Evolutionary conservation across 2,888 invertebrate genomes (phyloP).

Genomic region (Tillus elongatus): DNA sequence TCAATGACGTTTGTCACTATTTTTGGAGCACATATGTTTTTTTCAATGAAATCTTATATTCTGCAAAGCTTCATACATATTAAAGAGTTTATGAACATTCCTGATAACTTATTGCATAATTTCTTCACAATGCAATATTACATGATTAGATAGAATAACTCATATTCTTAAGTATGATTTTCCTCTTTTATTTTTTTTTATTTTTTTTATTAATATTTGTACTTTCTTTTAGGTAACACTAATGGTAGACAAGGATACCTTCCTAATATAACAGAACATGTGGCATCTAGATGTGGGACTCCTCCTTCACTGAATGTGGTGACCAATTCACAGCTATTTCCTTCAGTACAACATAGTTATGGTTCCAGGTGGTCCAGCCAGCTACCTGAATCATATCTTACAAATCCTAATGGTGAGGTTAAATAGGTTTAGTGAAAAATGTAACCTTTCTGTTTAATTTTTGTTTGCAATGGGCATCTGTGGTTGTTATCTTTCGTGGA

Average conservation of each 20-base stretch:
- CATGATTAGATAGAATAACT: too few relatives aligned
- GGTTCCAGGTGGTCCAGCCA: constrained; percentile 57
- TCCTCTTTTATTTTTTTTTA: constrained; percentile 4
- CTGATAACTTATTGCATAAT: too few relatives aligned
- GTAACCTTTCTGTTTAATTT: too few relatives aligned
- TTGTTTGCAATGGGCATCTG: too few relatives aligned
- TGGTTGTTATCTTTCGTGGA: too few relatives aligned
- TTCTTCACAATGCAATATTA: too few relatives aligned
- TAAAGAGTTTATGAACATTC: too few relatives aligned
- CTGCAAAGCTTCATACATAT: too few relatives aligned
- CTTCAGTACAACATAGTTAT: constrained; percentile 53
- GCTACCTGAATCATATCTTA: constrained; percentile 54
- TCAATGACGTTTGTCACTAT: too few relatives aligned
- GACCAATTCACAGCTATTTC: constrained; percentile 59
- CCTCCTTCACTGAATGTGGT: constrained; percentile 55
- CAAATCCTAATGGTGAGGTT: constrained; percentile 43
- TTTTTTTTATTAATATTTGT: neutral
- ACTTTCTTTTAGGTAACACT: constrained; percentile 4
- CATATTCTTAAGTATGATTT: neutral
- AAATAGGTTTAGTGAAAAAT: too few relatives aligned
- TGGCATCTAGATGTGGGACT: constrained; percentile 43
- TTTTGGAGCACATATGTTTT: too few relatives aligned
- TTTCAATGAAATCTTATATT: too few relatives aligned
- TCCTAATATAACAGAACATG: constrained; percentile 53
- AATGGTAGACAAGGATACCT: constrained; percentile 44